Conservation (phyloP, 2,797 vertebrate genomes). For the Schizopygopsis malacanthus region DNA sequence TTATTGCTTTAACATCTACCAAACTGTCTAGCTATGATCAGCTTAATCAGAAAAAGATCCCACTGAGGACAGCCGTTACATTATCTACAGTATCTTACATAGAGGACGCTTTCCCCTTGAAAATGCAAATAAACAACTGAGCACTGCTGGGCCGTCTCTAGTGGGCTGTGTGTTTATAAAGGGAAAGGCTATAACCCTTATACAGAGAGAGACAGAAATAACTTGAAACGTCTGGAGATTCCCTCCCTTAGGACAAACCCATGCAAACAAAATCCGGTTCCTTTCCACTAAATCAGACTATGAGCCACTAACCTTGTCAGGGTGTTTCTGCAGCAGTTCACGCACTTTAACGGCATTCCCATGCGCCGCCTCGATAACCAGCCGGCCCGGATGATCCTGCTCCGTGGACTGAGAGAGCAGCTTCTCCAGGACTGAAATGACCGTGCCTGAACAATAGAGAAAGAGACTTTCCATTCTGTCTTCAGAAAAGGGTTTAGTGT, state of each 20-base stretch:
- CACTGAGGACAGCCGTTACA: not conserved
- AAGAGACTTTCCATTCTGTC: not conserved
- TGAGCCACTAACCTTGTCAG: constrained; percentile 85
- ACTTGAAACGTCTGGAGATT: not conserved
- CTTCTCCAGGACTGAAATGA: constrained; percentile 91
- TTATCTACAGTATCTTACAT: not conserved
- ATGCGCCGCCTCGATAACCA: constrained; percentile 93
- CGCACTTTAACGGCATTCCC: constrained; percentile 86
- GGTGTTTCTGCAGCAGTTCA: constrained; percentile 90
- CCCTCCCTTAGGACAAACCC: not conserved
- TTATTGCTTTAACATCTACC: not conserved
- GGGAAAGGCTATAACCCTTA: constrained; percentile 18
- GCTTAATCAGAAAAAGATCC: not conserved
- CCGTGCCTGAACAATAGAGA: constrained; percentile 80
- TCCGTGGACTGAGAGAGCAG: constrained; percentile 92
- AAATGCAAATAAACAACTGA: not conserved
- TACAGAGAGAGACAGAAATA: constrained; percentile 17
- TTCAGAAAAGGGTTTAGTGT: not conserved
- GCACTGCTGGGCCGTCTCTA: not conserved
- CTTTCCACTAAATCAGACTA: not conserved
- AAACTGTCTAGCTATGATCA: not conserved
- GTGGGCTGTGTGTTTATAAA: not conserved
- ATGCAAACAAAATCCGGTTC: not conserved
- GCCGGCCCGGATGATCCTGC: constrained; percentile 85
- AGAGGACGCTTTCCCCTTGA: not conserved